Conservation (phyloP, 2,797 vertebrate species). For the Onychomys leucogaster region DNA sequence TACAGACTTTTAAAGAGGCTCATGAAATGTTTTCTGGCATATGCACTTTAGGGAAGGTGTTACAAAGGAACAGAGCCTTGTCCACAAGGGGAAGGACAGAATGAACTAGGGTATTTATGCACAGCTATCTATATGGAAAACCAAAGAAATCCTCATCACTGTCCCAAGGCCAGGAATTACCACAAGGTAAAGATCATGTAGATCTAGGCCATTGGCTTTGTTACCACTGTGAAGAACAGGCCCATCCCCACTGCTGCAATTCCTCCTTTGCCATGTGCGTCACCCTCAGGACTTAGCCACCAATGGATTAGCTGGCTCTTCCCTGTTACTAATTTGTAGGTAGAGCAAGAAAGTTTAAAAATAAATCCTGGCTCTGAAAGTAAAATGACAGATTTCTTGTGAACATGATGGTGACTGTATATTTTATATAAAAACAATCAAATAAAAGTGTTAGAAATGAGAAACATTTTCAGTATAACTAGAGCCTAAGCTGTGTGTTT, state of each 20-base stretch:
- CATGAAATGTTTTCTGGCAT: background rate
- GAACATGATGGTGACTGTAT: background rate
- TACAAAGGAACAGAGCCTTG: background rate
- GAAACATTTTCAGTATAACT: slow-evolving; percentile 59
- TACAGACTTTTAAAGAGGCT: background rate
- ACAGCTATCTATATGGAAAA: background rate
- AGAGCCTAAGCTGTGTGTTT: background rate
- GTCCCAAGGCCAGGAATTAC: background rate
- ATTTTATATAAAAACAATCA: slow-evolving; percentile 56
- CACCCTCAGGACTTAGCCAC: slow-evolving; percentile 23
- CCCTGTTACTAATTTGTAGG: slow-evolving; percentile 40
- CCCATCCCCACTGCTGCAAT: background rate
- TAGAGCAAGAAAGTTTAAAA: slow-evolving; percentile 52
- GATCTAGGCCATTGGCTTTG: background rate
- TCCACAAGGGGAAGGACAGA: background rate
- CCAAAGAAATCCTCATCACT: background rate
- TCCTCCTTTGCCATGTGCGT: background rate
- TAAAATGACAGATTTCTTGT: slow-evolving; percentile 48
- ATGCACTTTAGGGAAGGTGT: background rate
- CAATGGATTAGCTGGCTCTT: background rate
- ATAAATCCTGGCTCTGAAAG: slow-evolving; percentile 55
- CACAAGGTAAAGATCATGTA: background rate
- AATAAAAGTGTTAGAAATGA: slow-evolving; percentile 57
- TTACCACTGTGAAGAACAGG: background rate
- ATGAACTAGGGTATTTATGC: no score